phyloP scores from a whole-genome alignment of 2,113 vertebrate genomes.

The Amphiprion ocellaris region DNA sequence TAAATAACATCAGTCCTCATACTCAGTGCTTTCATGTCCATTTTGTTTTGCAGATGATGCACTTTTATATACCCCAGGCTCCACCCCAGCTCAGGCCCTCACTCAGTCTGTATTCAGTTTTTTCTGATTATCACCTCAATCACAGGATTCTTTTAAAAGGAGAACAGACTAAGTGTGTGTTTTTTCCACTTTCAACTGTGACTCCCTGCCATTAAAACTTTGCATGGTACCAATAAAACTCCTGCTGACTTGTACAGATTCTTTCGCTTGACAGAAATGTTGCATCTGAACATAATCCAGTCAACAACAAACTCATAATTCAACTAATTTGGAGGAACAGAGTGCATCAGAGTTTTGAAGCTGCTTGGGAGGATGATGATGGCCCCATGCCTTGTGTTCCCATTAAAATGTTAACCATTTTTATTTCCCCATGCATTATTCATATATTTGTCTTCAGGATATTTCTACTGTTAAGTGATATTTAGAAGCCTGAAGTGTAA shows the following conservation, averaged over 20 bases:
- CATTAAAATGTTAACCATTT: neutral
- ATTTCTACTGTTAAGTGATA: neutral
- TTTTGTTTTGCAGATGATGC: constrained; percentile 1
- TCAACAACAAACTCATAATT: no score
- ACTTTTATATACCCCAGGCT: neutral
- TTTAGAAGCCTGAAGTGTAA: neutral
- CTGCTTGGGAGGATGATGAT: neutral
- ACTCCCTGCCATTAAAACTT: no score
- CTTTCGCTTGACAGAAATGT: no score
- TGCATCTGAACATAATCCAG: no score
- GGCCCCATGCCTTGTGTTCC: neutral
- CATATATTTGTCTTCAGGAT: neutral
- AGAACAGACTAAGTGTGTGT: neutral
- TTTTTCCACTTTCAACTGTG: neutral
- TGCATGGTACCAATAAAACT: no score
- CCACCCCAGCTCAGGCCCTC: neutral
- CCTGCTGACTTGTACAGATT: no score
- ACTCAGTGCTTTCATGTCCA: neutral
- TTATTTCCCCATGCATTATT: neutral
- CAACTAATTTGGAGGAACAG: no score
- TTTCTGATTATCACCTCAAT: neutral
- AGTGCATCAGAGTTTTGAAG: neutral
- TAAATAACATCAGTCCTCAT: constrained; percentile 3
- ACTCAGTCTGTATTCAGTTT: neutral
- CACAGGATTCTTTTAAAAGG: neutral